Conservation (phyloP, 2,113 vertebrate species). For the Zapus hudsonius region DNA sequence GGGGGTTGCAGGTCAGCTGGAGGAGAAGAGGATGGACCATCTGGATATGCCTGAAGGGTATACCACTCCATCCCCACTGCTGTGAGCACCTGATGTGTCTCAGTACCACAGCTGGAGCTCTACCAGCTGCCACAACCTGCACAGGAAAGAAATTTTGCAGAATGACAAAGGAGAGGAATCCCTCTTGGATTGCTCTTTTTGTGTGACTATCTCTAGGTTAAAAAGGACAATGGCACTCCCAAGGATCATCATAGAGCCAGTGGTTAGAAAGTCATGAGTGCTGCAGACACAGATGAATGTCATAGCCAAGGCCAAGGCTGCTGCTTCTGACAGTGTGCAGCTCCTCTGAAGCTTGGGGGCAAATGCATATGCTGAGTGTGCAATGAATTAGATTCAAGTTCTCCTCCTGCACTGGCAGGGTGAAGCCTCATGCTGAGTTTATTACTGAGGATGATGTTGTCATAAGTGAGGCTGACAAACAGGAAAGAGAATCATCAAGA, state of each 20-base stretch:
- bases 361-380: neutral
- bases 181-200: too few species aligned
- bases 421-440: neutral
- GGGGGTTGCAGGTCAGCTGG: neutral
- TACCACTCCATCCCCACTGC: rapidly evolving
- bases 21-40: neutral
- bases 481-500: neutral
- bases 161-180: too few species aligned
- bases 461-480: neutral
- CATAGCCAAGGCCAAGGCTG: neutral
- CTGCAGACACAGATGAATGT: neutral
- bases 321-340: neutral
- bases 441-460: neutral
- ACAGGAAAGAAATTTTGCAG: neutral
- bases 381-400: neutral
- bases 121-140: rapidly evolving
- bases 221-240: neutral
- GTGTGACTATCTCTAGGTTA: neutral
- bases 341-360: neutral
- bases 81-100: rapidly evolving
- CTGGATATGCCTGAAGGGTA: neutral
- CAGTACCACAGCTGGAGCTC: neutral
- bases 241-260: neutral
- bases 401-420: neutral
- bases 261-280: neutral